phyloP scores from a whole-genome alignment of 2,797 vertebrate species.

The Coregonus suidteri region DNA sequence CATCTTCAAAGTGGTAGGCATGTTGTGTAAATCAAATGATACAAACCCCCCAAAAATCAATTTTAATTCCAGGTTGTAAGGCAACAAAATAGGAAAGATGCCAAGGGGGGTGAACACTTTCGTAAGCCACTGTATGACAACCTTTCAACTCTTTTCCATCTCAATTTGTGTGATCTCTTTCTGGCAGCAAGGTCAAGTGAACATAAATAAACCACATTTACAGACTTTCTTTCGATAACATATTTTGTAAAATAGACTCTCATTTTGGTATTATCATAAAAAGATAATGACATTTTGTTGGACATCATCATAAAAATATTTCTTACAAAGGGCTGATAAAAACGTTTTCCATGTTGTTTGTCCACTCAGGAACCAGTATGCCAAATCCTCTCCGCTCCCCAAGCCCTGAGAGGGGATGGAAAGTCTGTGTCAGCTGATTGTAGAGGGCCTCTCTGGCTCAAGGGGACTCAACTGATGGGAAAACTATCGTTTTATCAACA shows the following conservation, averaged over 20 bases:
- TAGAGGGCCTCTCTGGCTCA: constrained; percentile 43
- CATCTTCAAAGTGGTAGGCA: no score
- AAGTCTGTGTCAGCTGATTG: constrained; percentile 61
- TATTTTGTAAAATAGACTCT: not conserved
- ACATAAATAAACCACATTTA: constrained; percentile 19
- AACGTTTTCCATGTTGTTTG: not conserved
- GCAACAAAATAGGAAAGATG: no score
- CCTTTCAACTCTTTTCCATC: not conserved
- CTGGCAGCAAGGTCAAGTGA: not conserved
- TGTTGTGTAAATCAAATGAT: no score
- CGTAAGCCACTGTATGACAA: not conserved
- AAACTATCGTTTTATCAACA: constrained; percentile 51
- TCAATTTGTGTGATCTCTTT: not conserved
- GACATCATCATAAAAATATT: constrained; percentile 2
- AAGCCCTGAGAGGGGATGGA: constrained; percentile 41
- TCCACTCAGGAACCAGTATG: constrained; percentile 39
- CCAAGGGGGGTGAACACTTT: no score
- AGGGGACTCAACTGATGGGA: constrained; percentile 55
- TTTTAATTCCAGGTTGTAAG: no score
- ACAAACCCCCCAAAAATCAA: no score
- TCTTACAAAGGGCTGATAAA: constrained; percentile 10
- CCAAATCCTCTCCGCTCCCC: constrained; percentile 9
- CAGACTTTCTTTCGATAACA: constrained; percentile 13
- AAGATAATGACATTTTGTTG: not conserved
- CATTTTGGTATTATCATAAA: constrained; percentile 21